Evolutionary conservation across 1,140 invertebrate genomes (phyloP), one percentile per base, ranked within the genome.

Genomic region (Drosophila orosa): DNA sequence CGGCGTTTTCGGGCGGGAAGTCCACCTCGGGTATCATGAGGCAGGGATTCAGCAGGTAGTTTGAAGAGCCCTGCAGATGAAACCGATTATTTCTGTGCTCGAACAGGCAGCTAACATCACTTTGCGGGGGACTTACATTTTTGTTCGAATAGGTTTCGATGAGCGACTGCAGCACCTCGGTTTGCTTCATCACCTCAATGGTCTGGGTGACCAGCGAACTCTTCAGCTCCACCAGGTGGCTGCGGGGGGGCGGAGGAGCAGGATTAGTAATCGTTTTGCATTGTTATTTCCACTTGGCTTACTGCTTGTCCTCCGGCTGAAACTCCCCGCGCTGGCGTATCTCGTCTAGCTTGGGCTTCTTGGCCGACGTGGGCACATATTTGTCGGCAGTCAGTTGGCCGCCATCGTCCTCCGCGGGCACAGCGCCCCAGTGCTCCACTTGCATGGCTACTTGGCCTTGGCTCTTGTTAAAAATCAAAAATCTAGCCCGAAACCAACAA

Each of bases 111-210:
- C n/a, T n/a, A n/a, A n/a, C n/a, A n/a, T n/a, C n/a, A n/a, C n/a
- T n/a, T n/a, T n/a, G n/a, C n/a, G n/a, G n/a, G n/a, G n/a, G 9
- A 57, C 82, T 68, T 80, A 89, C 91, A 45, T 91, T 91, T 65
- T 92, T 92, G 37, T 86, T 92, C 0, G 91, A 91, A 42, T 92
- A 92, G 1, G 91, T 92, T 44, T 92, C 91, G 31, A 92, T 92
- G 13, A 92, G 74, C 3, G 91, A 91, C 52, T 92, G 91, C 17
- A 92, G 54, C 69, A 92, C 73, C 71, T 92, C 91, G 4, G 91
- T 92, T 71, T 92, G 91, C 37, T 92, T 92, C 91, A 92, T 92
- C 55, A 92, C 91, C 65, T 92, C 91, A 12, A 92, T 92, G 24
- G 91, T 92, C 68, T 92, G 91, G 10, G 90, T 92, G 7, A 92